Evolutionary conservation across 2,797 vertebrate genomes (phyloP), one percentile per base, ranked within the genome.

Genomic region (Microctenopoma lineatum): DNA sequence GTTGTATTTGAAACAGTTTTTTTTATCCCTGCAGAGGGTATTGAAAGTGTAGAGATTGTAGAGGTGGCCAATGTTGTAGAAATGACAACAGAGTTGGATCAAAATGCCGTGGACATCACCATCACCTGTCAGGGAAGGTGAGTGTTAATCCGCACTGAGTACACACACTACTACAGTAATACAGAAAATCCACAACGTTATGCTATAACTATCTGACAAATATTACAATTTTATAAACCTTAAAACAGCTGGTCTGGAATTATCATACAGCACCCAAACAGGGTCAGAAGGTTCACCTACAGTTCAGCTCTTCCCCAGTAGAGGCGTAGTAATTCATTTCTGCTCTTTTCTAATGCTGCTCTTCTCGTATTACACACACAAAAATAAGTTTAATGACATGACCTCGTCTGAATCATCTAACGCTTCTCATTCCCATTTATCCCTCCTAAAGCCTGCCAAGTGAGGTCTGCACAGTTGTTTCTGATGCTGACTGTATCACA

Each of bases 71-170:
- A 93, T 0, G 89, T 94, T 44, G 71, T 70, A 12, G 77, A 84
- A 5, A 34, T 92, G 21, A 83, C 86, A 2, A 89, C 88, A 0
- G 80, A 91, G 27, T 78, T 92, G 83, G 88, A 90, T 69, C 94
- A 95, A 83, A 96, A 94, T 42, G 94, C 96, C 13, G 96, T 98
- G 84, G 97, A 98, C 51, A 86, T 98, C 77, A 98, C 95, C 0
- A 90, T 98, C 70, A 91, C 94, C 7, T 98, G 97, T 75, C 96
- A 97, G 87, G 97, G 97, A 75, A 96, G 96, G 97, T 97, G 84
- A 90, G 94, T 71, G 44, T 15, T 36, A 41, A 16, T 14, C 11
- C 26, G 16, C 5, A 69, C 52, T 4, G 29, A 16, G 6, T 11
- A 36, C 11, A 41, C 39, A 34, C n/a, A 10, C 11, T 18, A 47